Evolutionary conservation across 2,113 vertebrate species (phyloP).

Genomic region (Thymallus thymallus): DNA sequence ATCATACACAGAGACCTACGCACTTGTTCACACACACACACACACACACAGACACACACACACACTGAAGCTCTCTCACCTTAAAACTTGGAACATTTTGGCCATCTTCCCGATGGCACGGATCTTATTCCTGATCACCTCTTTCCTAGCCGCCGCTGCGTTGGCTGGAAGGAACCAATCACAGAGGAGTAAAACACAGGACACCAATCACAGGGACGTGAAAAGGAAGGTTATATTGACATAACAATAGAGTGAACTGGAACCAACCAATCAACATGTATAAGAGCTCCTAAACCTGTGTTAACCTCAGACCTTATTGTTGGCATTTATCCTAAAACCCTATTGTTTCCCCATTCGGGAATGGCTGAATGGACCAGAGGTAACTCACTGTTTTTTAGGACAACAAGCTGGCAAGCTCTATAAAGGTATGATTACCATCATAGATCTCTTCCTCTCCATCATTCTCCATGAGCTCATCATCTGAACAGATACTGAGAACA

Average conservation of each 20-base stretch:
- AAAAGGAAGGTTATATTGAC: background rate
- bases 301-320: too few species aligned
- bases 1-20: too few species aligned
- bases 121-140: slow-evolving; percentile 82
- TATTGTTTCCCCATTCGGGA: too few species aligned
- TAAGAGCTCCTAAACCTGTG: too few species aligned
- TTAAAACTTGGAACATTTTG: slow-evolving; percentile 80
- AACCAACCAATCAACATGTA: background rate
- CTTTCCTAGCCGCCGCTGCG: slow-evolving; percentile 79
- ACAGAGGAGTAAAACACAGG: too few species aligned
- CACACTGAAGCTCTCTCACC: slow-evolving; percentile 55
- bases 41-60: slow-evolving; percentile 36
- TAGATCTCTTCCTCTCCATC: slow-evolving; percentile 80
- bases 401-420: too few species aligned
- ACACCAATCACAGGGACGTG: background rate
- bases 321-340: too few species aligned
- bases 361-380: too few species aligned
- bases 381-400: too few species aligned
- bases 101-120: slow-evolving; percentile 82
- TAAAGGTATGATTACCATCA: slow-evolving; percentile 64
- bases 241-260: background rate
- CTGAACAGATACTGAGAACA: slow-evolving; percentile 81
- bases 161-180: slow-evolving; percentile 62
- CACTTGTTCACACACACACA: background rate
- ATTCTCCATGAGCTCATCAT: slow-evolving; percentile 80